Evolutionary conservation across 2,888 invertebrate genomes (phyloP).

Genomic region (Philopedon plagiatum): DNA sequence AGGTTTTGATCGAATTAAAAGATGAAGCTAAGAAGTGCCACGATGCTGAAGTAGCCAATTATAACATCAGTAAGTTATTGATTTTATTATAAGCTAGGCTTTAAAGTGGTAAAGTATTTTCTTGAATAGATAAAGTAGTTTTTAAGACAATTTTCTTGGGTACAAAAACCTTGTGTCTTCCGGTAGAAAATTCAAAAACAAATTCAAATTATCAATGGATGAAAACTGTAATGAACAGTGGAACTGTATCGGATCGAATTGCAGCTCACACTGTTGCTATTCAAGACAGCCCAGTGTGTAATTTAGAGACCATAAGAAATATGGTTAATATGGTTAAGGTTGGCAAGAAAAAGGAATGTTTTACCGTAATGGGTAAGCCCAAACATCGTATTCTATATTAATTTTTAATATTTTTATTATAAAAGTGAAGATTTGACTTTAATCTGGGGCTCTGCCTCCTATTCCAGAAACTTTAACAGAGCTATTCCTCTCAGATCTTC

Average conservation of each 20-base stretch:
- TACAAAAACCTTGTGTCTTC: constrained; percentile 15
- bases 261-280: constrained; percentile 87
- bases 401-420: too few relatives aligned
- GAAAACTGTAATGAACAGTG: constrained; percentile 82
- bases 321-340: constrained; percentile 85
- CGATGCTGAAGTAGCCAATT: constrained; percentile 76
- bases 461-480: constrained; percentile 83
- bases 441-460: neutral
- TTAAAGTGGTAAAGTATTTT: too few relatives aligned
- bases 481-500: constrained; percentile 80
- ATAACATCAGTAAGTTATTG: constrained; percentile 73
- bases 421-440: too few relatives aligned
- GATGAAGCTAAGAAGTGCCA: constrained; percentile 78
- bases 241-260: constrained; percentile 88
- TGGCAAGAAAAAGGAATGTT: constrained; percentile 82
- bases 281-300: constrained; percentile 88
- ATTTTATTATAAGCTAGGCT: too few relatives aligned
- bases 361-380: constrained; percentile 74
- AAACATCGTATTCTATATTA: neutral
- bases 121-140: too few relatives aligned
- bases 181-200: constrained; percentile 71
- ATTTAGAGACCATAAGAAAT: constrained; percentile 78
- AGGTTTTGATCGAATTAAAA: constrained; percentile 74
- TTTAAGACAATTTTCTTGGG: too few relatives aligned
- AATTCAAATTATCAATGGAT: constrained; percentile 83